phyloP scores from a whole-genome alignment of 2,113 vertebrate genomes.

The Micronycteris hirsuta region DNA sequence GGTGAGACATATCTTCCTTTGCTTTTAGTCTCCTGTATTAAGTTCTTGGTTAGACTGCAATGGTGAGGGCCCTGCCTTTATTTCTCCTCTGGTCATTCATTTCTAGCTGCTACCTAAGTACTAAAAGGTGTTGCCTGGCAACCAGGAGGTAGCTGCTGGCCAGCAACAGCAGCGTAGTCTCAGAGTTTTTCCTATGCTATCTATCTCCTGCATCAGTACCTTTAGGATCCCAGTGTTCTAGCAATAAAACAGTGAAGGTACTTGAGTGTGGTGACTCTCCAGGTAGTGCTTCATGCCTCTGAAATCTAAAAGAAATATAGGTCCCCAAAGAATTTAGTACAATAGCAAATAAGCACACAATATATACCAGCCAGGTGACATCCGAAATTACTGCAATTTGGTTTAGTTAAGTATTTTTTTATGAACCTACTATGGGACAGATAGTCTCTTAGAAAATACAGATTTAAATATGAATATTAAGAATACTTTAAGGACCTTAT shows the following conservation, averaged over 20 bases:
- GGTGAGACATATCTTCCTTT: too few relatives aligned
- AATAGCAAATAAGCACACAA: not conserved
- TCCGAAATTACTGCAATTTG: not conserved
- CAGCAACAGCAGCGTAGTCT: too few relatives aligned
- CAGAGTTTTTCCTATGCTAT: too few relatives aligned
- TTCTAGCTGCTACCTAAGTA: too few relatives aligned
- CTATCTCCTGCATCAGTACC: not conserved
- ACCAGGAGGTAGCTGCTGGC: too few relatives aligned
- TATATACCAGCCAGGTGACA: not conserved
- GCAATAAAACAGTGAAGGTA: not conserved
- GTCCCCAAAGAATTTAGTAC: not conserved
- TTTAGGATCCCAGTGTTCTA: not conserved
- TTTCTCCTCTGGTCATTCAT: too few relatives aligned
- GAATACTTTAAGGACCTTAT: not conserved
- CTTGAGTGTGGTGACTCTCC: not conserved
- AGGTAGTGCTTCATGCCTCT: not conserved
- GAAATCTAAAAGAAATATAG: not conserved
- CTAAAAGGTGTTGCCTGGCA: too few relatives aligned
- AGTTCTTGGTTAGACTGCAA: too few relatives aligned
- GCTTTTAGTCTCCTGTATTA: too few relatives aligned
- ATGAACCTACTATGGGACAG: not conserved
- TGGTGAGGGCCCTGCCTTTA: too few relatives aligned
- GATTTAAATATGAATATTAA: not conserved
- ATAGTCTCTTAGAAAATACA: not conserved
- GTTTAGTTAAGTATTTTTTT: not conserved